A percentile compares a stretch with the other conserved stretches of the same genome.
Evolutionary conservation across 2,888 invertebrate species (phyloP).

Genomic region (Heliconius charithonia): DNA sequence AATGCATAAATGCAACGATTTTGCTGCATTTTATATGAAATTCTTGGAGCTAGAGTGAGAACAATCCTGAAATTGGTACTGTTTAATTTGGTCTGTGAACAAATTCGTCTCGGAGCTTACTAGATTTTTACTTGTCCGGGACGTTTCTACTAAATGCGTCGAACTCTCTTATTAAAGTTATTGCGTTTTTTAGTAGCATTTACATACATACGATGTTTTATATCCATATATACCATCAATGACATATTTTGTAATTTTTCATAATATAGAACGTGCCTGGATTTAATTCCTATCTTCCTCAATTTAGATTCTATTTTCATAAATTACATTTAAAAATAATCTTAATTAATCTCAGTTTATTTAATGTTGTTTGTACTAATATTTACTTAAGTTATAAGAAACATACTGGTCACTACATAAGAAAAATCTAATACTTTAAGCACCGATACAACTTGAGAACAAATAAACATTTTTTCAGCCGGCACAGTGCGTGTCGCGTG

Average conservation of each 20-base stretch:
- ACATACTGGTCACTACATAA: no score
- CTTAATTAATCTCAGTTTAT: not conserved
- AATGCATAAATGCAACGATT: no score
- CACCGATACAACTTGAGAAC: no score
- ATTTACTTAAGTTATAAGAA: not conserved
- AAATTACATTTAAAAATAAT: not conserved
- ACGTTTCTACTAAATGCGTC: not conserved
- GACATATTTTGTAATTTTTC: no score
- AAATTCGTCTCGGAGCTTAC: no score
- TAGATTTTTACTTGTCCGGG: not conserved
- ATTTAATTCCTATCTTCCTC: not conserved
- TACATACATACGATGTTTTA: not conserved
- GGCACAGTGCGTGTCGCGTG: not conserved
- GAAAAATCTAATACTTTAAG: no score
- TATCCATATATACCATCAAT: not conserved
- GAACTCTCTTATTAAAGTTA: not conserved
- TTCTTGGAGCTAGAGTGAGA: no score
- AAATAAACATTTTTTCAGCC: no score
- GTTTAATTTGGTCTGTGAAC: no score
- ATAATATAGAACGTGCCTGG: not conserved
- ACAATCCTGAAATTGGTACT: no score
- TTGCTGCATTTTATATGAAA: no score
- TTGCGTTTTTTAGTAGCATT: not conserved
- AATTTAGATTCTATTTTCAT: not conserved
- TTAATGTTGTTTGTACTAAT: not conserved